A percentile compares a stretch with the other conserved stretches of the same genome.
phyloP scores from a whole-genome alignment of 2,113 vertebrate species.

The Serinus canaria region DNA sequence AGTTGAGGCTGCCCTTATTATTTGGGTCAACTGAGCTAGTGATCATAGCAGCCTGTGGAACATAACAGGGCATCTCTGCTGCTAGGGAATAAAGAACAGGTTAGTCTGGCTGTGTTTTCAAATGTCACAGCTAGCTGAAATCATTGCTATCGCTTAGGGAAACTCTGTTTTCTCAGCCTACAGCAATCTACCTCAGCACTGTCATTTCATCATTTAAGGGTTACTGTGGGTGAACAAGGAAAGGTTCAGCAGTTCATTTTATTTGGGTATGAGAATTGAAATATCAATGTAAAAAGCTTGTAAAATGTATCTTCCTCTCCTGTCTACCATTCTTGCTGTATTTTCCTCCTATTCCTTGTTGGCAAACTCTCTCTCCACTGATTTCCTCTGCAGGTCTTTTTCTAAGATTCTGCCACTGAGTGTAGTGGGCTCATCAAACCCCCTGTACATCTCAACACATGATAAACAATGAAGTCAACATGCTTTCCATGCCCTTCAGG shows the following conservation, averaged over 20 bases:
- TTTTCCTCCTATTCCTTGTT: neutral
- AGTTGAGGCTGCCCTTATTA: neutral
- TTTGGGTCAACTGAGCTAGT: neutral
- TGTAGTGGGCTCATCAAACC: neutral
- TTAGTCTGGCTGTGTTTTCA: neutral
- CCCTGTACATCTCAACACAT: neutral
- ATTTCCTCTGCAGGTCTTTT: neutral
- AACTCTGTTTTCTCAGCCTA: neutral
- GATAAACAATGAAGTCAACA: neutral
- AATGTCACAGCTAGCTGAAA: neutral
- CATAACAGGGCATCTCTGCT: neutral
- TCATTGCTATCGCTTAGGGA: neutral
- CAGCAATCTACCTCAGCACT: neutral
- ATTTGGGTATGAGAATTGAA: neutral
- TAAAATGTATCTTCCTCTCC: neutral
- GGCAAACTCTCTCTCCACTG: neutral
- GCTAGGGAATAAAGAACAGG: neutral
- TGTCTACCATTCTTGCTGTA: neutral
- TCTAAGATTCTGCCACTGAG: neutral
- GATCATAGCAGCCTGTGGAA: neutral
- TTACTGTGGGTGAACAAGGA: neutral
- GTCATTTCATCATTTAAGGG: neutral
- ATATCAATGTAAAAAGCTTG: neutral
- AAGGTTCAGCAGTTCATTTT: neutral
- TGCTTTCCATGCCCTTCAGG: neutral